phyloP scores from a whole-genome alignment of 2,113 vertebrate species.

The Lepus europaeus region DNA sequence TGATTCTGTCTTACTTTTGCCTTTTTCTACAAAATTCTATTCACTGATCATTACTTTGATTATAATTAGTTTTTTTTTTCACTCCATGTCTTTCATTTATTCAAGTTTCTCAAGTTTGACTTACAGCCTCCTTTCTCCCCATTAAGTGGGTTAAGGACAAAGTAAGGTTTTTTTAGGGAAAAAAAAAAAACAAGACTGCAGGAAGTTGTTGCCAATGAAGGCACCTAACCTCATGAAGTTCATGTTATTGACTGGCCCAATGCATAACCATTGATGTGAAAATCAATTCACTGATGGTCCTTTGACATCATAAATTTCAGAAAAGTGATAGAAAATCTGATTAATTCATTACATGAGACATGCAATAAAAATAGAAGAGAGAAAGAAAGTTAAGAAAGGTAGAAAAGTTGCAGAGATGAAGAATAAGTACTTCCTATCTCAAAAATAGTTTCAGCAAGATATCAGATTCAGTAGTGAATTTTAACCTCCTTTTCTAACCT shows the following conservation, averaged over 20 bases:
- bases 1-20: neutral
- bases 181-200: neutral
- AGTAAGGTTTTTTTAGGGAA: neutral
- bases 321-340: neutral
- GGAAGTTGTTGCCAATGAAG: neutral
- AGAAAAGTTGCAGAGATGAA: conserved; percentile 59
- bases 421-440: conserved; percentile 1
- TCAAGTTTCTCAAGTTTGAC: neutral
- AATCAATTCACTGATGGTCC: conserved; percentile 19
- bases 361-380: neutral
- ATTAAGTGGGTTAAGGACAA: neutral
- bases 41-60: neutral
- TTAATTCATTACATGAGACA: conserved; percentile 33
- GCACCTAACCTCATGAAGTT: neutral
- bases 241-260: neutral
- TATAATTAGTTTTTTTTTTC: neutral
- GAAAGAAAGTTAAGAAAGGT: conserved; percentile 45
- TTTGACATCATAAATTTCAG: conserved; percentile 32
- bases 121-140: neutral
- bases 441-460: conserved; percentile 58
- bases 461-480: conserved; percentile 74
- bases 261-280: neutral
- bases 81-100: neutral
- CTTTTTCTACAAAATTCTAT: neutral
- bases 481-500: conserved; percentile 55